Evolutionary conservation across 2,797 vertebrate genomes (phyloP).

Genomic region (Novumbra hubbsi): DNA sequence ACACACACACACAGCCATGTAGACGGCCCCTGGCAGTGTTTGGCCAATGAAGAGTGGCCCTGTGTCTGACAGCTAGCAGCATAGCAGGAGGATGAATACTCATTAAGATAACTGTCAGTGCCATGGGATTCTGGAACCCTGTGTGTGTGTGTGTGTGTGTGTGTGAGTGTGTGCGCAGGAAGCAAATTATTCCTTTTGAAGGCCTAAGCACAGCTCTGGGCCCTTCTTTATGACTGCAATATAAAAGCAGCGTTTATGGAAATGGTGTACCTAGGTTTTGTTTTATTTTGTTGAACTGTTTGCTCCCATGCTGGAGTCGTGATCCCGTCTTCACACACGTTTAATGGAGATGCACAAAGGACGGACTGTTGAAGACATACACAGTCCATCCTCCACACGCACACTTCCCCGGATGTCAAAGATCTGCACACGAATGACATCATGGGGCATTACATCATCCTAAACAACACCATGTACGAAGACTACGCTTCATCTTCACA

Average conservation of each 20-base stretch:
- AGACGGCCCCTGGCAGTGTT: slow-evolving; percentile 23
- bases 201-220: slow-evolving; percentile 34
- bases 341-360: not conserved
- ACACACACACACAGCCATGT: not conserved
- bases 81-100: slow-evolving; percentile 35
- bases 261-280: slow-evolving; percentile 19
- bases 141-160: slow-evolving; percentile 32
- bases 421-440: not conserved
- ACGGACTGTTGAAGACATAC: not conserved
- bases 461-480: not conserved
- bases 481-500: not conserved
- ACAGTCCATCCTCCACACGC: not conserved
- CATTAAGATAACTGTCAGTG: slow-evolving; percentile 39
- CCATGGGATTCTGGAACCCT: not conserved
- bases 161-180: slow-evolving; percentile 11
- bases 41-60: slow-evolving; percentile 12
- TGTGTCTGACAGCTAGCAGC: slow-evolving; percentile 18
- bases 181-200: slow-evolving; percentile 24
- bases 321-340: not conserved
- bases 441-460: not conserved
- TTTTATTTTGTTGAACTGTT: slow-evolving; percentile 12
- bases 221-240: slow-evolving; percentile 31
- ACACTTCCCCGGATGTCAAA: not conserved
- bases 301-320: not conserved
- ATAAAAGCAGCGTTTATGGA: slow-evolving; percentile 30